Percentiles rank a stretch among this genome's conserved stretches.
Evolutionary conservation across 2,888 invertebrate genomes (phyloP).

Genomic region (Platerodrilus igneus): DNA sequence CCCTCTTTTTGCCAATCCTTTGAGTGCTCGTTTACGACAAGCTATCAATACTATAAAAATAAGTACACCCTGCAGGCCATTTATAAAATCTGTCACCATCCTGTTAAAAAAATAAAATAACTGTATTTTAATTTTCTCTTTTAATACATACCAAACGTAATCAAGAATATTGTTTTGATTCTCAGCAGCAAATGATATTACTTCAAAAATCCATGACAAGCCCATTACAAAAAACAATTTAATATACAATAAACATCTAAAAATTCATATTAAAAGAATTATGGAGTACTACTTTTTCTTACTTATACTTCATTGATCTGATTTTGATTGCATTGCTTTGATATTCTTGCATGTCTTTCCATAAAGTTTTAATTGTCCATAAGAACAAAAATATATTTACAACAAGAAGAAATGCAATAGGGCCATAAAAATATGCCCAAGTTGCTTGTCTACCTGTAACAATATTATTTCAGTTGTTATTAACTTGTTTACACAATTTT

Average conservation of each 20-base stretch:
- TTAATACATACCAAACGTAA: constrained; percentile 39
- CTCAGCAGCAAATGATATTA: constrained; percentile 47
- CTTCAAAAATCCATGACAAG: constrained; percentile 67
- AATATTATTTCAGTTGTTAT: neutral
- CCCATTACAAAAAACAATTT: constrained; percentile 68
- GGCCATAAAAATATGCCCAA: constrained; percentile 65
- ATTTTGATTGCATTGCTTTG: constrained; percentile 50
- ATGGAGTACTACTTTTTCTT: constrained; percentile 24
- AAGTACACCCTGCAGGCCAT: constrained; percentile 58
- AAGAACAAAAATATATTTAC: constrained; percentile 57
- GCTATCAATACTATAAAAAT: constrained; percentile 59
- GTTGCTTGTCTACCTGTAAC: constrained; percentile 43
- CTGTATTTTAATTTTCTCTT: neutral
- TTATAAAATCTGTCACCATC: constrained; percentile 56
- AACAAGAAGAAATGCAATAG: constrained; percentile 55
- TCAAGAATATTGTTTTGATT: constrained; percentile 28
- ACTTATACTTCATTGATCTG: constrained; percentile 58
- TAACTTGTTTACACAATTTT: neutral
- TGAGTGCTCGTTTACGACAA: constrained; percentile 52
- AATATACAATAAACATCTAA: constrained; percentile 58
- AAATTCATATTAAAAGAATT: constrained; percentile 25
- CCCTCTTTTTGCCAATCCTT: constrained; percentile 50
- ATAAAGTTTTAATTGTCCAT: constrained; percentile 55
- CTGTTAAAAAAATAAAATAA: constrained; percentile 44
- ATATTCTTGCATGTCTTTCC: constrained; percentile 47